Base-by-base conservation (phyloP, 1,140 invertebrate genomes). In the Drosophila asahinai region DNA sequence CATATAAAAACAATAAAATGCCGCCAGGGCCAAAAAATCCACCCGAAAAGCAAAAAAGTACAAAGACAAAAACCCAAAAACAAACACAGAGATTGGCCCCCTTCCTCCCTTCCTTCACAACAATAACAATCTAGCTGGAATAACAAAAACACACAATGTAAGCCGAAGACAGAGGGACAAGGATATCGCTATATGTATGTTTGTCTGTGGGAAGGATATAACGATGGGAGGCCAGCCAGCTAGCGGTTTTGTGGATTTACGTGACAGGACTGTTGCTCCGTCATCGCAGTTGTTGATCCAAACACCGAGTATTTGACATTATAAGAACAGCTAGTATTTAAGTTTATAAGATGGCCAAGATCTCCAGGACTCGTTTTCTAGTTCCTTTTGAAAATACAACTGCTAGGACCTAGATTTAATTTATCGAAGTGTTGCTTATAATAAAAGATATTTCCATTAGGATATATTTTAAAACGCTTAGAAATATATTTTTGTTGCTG, bases 1-100 rank as follows among this genome's bases (percentile, higher is more conserved):
- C 64, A 74, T 60, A 80, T 51, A 58, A 86, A 86, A 65, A 72
- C 66, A 80, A 83, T 82, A 55, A 74, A 68, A 64, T 57, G 38
- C 15, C 65, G 36, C 17, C 33, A 33, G 38, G 25, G 15, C 57
- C 36, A n/a, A 57, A 57, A 43, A 66, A 66, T 45, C n/a, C 27
- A 25, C 49, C 8, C 1, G 36, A 45, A 71, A 62, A 64, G 30
- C 30, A 57, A 48, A 57, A 47, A 65, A 57, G 40, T n/a, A 64
- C 33, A 40, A 67, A 49, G 15, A 43, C 40, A 62, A 33, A 79
- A 45, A 42, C 36, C 19, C 33, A 68, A 61, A 60, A 43, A 40
- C 48, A 40, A 73, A 72, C 33, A 54, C 43, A 67, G 48, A 61
- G 33, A 54, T 33, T 45, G 27, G 25, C 15, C 51, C 17, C n/a